phyloP scores from a whole-genome alignment of 2,113 vertebrate species.

The Sander lucioperca region DNA sequence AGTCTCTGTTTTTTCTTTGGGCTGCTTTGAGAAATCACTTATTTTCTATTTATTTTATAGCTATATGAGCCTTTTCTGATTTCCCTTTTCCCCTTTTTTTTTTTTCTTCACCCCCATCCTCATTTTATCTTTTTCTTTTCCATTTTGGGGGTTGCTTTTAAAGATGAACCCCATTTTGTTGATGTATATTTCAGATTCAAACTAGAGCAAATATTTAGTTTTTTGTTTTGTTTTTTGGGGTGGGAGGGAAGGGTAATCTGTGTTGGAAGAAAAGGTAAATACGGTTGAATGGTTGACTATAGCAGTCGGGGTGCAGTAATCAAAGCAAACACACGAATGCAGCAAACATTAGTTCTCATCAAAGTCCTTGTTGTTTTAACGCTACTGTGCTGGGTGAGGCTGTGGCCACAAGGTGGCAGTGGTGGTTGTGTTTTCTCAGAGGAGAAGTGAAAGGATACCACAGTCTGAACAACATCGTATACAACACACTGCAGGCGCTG shows the following conservation, averaged over 20 bases:
- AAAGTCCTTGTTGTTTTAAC: conserved; percentile 37
- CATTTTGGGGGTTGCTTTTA: conserved; percentile 72
- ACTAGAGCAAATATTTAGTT: conserved; percentile 79
- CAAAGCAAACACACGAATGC: conserved; percentile 38
- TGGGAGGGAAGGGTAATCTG: conserved; percentile 15
- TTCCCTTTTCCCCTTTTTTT: conserved; percentile 3
- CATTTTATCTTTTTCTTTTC: conserved; percentile 60
- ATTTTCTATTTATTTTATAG: conserved; percentile 86
- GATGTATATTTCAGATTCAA: conserved; percentile 84
- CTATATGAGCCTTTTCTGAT: conserved; percentile 59
- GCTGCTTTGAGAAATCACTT: conserved; percentile 80
- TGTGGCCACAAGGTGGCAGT: conserved; percentile 64
- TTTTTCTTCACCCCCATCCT: background rate
- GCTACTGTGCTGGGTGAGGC: conserved; percentile 52
- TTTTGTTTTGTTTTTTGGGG: conserved; percentile 33
- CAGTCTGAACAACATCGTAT: background rate
- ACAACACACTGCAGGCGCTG: background rate
- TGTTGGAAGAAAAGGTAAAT: conserved; percentile 44
- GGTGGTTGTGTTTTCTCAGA: conserved; percentile 10
- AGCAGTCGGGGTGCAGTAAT: conserved; percentile 58
- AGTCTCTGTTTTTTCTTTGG: conserved; percentile 41
- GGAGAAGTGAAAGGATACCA: conserved; percentile 3
- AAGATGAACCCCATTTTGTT: conserved; percentile 64
- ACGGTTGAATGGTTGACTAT: conserved; percentile 52
- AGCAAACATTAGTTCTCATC: background rate